Evolutionary conservation across 2,888 invertebrate species (phyloP).

Genomic region (Drosophila neonasuta): DNA sequence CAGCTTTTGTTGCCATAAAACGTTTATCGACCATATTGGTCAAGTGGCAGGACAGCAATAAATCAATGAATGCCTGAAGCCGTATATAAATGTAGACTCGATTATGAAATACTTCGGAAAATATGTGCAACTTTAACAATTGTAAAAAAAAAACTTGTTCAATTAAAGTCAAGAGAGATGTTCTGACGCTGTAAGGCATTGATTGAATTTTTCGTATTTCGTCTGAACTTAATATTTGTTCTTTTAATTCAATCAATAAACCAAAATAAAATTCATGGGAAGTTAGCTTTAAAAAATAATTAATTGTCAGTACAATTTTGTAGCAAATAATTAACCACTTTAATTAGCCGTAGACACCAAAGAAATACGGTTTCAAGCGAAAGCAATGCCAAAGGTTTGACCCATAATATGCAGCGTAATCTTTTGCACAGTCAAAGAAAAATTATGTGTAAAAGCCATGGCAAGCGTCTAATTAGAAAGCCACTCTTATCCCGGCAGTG

Average conservation of each 20-base stretch:
- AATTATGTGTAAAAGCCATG: conserved; percentile 30
- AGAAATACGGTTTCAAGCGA: neutral
- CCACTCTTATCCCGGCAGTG: conserved; percentile 8
- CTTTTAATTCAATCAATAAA: no score
- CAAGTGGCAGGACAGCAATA: conserved; percentile 39
- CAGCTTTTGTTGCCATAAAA: conserved; percentile 49
- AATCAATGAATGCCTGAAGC: conserved; percentile 35
- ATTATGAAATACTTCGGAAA: neutral
- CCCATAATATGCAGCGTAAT: conserved; percentile 21
- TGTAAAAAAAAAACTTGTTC: neutral
- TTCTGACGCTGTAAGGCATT: neutral
- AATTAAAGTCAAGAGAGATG: neutral
- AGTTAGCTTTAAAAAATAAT: neutral
- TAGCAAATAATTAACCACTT: neutral
- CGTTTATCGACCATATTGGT: conserved; percentile 56
- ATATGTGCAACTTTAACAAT: neutral
- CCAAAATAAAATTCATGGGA: neutral
- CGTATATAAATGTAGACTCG: neutral
- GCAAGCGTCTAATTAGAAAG: conserved; percentile 50
- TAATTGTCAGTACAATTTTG: neutral
- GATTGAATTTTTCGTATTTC: no score
- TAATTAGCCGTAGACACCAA: neutral
- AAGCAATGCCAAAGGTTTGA: conserved; percentile 5
- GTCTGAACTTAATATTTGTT: no score
- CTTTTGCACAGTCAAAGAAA: conserved; percentile 23